Conservation (phyloP, 2,888 invertebrate species). For the Meliscaeva auricollis region DNA sequence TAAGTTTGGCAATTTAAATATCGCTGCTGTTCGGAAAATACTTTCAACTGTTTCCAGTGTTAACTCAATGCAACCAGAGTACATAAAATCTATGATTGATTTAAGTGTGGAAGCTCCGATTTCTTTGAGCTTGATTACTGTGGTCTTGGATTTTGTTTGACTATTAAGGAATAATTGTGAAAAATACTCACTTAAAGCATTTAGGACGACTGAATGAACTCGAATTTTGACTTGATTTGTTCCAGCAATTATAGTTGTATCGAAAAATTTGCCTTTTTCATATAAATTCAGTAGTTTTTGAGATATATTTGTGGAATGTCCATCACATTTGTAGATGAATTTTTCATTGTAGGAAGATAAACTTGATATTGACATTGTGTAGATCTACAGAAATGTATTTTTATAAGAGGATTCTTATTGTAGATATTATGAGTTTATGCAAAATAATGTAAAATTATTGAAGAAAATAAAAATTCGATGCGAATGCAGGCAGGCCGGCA, state of each 20-base stretch:
- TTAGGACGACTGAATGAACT: neutral
- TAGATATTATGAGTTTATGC: too few relatives aligned
- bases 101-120: neutral
- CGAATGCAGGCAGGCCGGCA: too few relatives aligned
- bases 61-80: conserved; percentile 1
- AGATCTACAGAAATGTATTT: too few relatives aligned
- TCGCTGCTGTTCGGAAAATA: neutral
- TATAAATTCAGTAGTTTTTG: neutral
- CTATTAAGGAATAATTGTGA: neutral
- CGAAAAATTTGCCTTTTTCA: neutral
- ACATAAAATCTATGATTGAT: neutral
- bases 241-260: neutral
- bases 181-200: neutral
- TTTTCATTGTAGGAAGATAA: neutral
- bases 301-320: neutral
- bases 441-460: too few relatives aligned
- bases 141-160: neutral
- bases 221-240: neutral
- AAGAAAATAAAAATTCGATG: too few relatives aligned
- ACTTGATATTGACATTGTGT: neutral
- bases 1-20: neutral
- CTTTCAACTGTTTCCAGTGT: neutral
- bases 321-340: neutral
- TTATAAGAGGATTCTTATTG: too few relatives aligned
- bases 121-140: neutral